Base-by-base conservation (phyloP, 1,140 invertebrate genomes). In the Whitmania pigra region DNA sequence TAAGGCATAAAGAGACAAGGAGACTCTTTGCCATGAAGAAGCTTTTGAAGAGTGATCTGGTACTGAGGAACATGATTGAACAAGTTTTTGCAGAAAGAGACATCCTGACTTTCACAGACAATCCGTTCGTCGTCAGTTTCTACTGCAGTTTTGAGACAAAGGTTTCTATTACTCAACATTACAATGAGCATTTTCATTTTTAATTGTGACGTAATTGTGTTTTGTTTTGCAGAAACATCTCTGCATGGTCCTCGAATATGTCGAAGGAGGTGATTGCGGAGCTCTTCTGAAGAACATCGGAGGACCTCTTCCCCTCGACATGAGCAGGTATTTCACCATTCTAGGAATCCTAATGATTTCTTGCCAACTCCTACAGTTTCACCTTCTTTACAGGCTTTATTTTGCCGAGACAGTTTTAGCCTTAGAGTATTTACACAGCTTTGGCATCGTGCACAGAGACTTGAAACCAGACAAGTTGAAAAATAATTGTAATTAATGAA, bases 111-210 rank as follows among this genome's bases (percentile, higher is more conserved):
- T 99, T 99, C 83, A 94, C 94, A 1, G 96, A 99, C 82, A 99
- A 99, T 87, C 97, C 97, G 25, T 99, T 99, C 85, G 96, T 99
- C 76, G 96, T 97, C 67, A 90, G 89, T 54, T 97, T 99, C 91
- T 97, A 95, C 81, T 98, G 96, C 82, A 96, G 92, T 78, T 99
- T 99, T 84, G 96, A 99, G 85, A 98, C 95, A 9, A 70, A 70
- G 69, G 69, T 70, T 49, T 27, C 40, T n/a, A 13, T 36, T 31
- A 63, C 11, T 63, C 11, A 63, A 31, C 57, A 15, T 15, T 13
- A 63, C 18, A 7, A 25, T 15, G 22, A 31, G 43, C 9, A 49
- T 49, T 1, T 13, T 63, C 9, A 63, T 7, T 63, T 2, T 1
- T 11, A 63, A 63, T 13, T n/a, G 13, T 17, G 11, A 63, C n/a